These are phyloP conservation scores for Automeris io DNA, from an alignment of 2,888 invertebrate genomes.

Conservation along the genomic window DNA sequence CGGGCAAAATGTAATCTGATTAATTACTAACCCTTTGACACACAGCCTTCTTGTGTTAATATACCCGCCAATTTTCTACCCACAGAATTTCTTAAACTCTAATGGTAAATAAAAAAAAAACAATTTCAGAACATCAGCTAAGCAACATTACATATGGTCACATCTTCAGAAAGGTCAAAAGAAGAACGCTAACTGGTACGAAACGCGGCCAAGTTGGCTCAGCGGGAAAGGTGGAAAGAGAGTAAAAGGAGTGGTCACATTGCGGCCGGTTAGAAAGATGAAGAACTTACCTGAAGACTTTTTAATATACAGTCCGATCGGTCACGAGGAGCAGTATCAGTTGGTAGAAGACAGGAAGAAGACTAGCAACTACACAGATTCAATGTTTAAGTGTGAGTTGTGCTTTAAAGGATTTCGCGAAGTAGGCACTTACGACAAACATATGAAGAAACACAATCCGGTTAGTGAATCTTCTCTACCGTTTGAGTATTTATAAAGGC, in stretches of 20 bases:
- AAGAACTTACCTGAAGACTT: conserved; percentile 45
- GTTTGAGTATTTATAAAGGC: not conserved
- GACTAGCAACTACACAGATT: conserved; percentile 51
- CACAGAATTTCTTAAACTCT: too few species aligned
- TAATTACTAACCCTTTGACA: too few species aligned
- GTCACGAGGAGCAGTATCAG: conserved; percentile 53
- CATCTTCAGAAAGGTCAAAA: conserved; percentile 44
- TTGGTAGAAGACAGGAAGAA: conserved; percentile 42
- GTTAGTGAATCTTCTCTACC: conserved; percentile 30
- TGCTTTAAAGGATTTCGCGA: conserved; percentile 58
- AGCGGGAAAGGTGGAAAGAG: conserved; percentile 32
- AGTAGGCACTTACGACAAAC: conserved; percentile 44
- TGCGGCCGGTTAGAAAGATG: conserved; percentile 29
- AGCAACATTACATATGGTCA: conserved; percentile 51
- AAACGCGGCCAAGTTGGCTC: conserved; percentile 40
- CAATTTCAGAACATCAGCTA: conserved; percentile 47
- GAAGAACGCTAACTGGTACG: conserved; percentile 38
- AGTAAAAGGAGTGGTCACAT: conserved; percentile 23
- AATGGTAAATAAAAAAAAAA: not conserved
- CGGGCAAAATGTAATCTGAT: too few species aligned
- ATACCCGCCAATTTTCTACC: too few species aligned
- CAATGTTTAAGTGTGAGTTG: conserved; percentile 47
- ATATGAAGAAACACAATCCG: conserved; percentile 65
- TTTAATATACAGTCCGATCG: conserved; percentile 39
- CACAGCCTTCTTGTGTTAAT: too few species aligned